These are phyloP conservation scores for Hoplodrina blanda DNA, from an alignment of 2,888 invertebrate genomes.

Conservation along the genomic window DNA sequence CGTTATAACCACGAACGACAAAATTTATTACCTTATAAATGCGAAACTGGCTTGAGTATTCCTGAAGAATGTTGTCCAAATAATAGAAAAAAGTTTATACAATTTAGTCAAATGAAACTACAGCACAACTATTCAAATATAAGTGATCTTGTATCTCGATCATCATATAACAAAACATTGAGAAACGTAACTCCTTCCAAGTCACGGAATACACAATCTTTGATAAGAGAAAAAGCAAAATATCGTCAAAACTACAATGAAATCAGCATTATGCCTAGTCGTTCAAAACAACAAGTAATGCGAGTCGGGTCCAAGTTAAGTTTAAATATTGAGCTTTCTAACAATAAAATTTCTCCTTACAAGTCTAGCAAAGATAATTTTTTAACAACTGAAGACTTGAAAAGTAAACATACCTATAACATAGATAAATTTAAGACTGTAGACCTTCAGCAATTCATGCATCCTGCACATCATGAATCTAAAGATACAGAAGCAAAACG, in stretches of 20 bases:
- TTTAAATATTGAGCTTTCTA: conserved; percentile 25
- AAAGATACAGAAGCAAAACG: conserved; percentile 6
- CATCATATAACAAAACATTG: conserved; percentile 22
- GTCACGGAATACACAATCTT: conserved; percentile 2
- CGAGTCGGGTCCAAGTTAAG: conserved; percentile 33
- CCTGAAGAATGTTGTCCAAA: conserved; percentile 21
- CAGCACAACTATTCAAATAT: conserved; percentile 18
- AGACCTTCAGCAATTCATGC: conserved; percentile 3
- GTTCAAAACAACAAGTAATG: conserved; percentile 26
- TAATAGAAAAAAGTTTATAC: conserved; percentile 3
- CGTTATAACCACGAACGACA: conserved; percentile 12
- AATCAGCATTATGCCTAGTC: background rate
- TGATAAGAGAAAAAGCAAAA: conserved; percentile 3
- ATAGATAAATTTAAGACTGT: conserved; percentile 20
- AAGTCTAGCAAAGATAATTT: background rate
- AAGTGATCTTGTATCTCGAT: conserved; percentile 6
- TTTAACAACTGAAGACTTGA: background rate
- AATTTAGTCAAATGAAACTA: conserved; percentile 8
- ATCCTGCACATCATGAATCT: background rate
- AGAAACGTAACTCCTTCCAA: conserved; percentile 8
- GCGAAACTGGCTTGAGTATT: conserved; percentile 19
- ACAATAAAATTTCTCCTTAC: conserved; percentile 9
- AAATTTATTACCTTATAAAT: conserved; percentile 54
- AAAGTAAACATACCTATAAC: background rate
- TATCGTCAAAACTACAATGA: background rate